Base-by-base conservation (phyloP, 2,888 invertebrate genomes). In the Plagodis pulveraria region DNA sequence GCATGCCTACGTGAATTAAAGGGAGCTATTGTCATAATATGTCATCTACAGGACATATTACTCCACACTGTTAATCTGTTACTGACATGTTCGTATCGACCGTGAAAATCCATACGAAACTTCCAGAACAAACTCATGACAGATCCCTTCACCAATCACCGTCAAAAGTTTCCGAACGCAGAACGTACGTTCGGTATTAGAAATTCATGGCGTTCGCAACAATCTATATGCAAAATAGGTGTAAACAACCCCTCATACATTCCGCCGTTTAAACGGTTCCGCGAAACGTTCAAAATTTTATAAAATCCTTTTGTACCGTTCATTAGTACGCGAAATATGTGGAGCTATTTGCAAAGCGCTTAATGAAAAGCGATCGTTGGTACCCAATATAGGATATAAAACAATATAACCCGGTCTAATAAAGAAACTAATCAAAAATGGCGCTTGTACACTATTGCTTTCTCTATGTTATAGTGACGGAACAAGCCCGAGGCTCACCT, bases 211-310 rank as follows among this genome's bases (percentile, higher is more conserved):
- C 73, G 76, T 71, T 71, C 73, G 70, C 75, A 77, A 78, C 82
- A 82, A 81, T 83, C 73, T 83, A 87, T 86, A 88, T 89, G 88
- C 84, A 81, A 88, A 87, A 72, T 78, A 83, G 78, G 72, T 73
- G 80, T 79, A 80, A 85, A 86, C 76, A 79, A 82, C 74, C 74
- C 74, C 66, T 71, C 75, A 75, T 72, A 77, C 77, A 77, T 73
- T 72, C 71, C 71, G 54, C 62, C 67, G 63, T 64, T 63, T 68
- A 62, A 62, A 53, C 63, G 64, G 57, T 64, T 65, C 64, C 56
- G 51, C 58, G 62, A 63, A 69, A 62, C 65, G 67, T 62, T 63
- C 61, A 58, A 55, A 62, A 54, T 65, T 67, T 66, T 58, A 59
- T 57, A 56, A 65, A 67, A 68, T 46, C 57, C 50, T 47, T 68